These are phyloP conservation scores for Saccostrea echinata DNA, from an alignment of 1,140 invertebrate genomes.

Conservation along the genomic window DNA sequence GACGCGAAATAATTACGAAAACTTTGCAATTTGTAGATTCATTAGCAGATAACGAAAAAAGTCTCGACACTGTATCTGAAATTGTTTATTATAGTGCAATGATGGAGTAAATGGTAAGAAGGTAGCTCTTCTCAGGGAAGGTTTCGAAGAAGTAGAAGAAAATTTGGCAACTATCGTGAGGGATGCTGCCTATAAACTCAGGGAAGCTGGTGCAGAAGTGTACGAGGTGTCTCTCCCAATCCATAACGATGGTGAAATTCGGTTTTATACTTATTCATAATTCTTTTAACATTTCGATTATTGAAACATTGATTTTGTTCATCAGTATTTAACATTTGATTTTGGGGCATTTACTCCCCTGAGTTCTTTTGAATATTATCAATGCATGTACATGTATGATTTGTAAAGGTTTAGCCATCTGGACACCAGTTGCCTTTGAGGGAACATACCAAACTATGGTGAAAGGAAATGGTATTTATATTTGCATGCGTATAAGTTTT, in stretches of 20 bases:
- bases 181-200: slow-evolving; percentile 35
- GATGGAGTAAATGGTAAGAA: slow-evolving; percentile 30
- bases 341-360: no score
- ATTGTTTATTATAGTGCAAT: slow-evolving; percentile 17
- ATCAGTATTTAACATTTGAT: no score
- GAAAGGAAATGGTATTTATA: slow-evolving; percentile 50
- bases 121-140: slow-evolving; percentile 39
- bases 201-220: slow-evolving; percentile 44
- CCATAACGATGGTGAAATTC: slow-evolving; percentile 47
- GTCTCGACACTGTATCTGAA: no score
- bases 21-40: background rate
- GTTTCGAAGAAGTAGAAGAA: slow-evolving; percentile 26
- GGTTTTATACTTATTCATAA: no score
- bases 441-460: slow-evolving; percentile 61
- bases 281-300: no score
- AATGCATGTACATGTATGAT: no score
- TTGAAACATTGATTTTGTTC: no score
- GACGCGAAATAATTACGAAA: no score
- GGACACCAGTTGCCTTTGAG: slow-evolving; percentile 54
- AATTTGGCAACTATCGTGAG: slow-evolving; percentile 30
- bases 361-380: no score
- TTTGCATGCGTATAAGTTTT: background rate
- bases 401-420: slow-evolving; percentile 56
- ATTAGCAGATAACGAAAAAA: no score
- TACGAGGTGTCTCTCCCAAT: slow-evolving; percentile 59